Percentiles rank a stretch among this genome's conserved stretches.
Conservation (phyloP, 2,113 vertebrate genomes). For the Gallinago paraguaiae region DNA sequence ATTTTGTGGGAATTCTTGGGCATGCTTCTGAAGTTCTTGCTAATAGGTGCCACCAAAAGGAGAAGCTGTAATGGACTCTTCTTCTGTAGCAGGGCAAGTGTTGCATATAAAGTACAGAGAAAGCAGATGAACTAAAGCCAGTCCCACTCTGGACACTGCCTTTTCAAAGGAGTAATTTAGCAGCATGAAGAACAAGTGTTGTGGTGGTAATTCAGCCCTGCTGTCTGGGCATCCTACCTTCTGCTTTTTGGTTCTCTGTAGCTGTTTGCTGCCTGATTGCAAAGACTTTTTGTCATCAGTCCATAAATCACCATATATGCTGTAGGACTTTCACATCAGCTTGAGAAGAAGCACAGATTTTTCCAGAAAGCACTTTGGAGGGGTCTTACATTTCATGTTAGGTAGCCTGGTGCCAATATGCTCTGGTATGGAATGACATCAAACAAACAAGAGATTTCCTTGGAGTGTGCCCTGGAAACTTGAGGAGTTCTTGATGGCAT, state of each 20-base stretch:
- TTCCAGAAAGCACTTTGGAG: neutral
- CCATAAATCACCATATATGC: neutral
- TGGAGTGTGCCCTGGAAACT: slow-evolving; percentile 17
- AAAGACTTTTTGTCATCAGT: neutral
- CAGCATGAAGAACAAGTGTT: neutral
- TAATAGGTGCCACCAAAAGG: neutral
- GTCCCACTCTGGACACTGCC: neutral
- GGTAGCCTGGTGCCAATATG: slow-evolving; percentile 8
- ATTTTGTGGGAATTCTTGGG: neutral
- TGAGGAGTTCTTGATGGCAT: neutral
- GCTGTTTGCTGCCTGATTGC: neutral
- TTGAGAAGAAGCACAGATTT: neutral
- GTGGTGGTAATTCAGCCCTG: neutral
- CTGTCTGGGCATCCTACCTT: neutral
- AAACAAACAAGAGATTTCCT: slow-evolving; percentile 26
- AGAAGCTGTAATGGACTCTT: neutral
- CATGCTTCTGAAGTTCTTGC: neutral
- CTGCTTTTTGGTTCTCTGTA: slow-evolving; percentile 2
- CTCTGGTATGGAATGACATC: slow-evolving; percentile 19
- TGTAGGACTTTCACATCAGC: neutral
- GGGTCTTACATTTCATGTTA: neutral
- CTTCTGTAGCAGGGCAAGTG: neutral
- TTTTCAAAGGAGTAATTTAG: neutral
- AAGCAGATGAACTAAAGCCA: neutral
- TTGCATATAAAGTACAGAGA: neutral